These are phyloP conservation scores for Trichomycterus rosablanca DNA, from an alignment of 2,113 vertebrate genomes.

Conservation along the genomic window DNA sequence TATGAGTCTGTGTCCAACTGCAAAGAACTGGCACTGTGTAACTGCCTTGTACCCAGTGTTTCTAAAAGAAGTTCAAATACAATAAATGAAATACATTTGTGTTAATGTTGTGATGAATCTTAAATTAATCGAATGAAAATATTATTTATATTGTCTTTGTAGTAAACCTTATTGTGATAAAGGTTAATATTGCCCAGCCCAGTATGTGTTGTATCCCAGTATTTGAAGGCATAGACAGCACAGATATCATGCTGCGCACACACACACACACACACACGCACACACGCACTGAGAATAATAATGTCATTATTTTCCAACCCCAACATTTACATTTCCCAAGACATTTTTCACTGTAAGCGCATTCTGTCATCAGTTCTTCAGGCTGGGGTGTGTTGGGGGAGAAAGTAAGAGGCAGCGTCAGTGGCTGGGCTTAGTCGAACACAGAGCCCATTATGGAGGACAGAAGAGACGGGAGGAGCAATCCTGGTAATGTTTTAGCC, in stretches of 20 bases:
- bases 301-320: slow-evolving; percentile 46
- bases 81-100: too few species aligned
- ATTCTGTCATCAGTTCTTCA: slow-evolving; percentile 62
- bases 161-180: too few species aligned
- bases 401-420: slow-evolving; percentile 18
- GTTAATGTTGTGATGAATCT: too few species aligned
- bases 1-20: too few species aligned
- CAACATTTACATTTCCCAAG: slow-evolving; percentile 63
- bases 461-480: slow-evolving; percentile 50
- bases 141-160: too few species aligned
- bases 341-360: slow-evolving; percentile 64
- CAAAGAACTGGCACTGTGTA: too few species aligned
- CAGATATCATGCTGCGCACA: slow-evolving; percentile 5
- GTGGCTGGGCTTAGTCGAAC: slow-evolving; percentile 44
- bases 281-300: slow-evolving; percentile 21
- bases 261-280: slow-evolving; percentile 24
- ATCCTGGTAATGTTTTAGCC: slow-evolving; percentile 60
- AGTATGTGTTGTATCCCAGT: slow-evolving; percentile 1
- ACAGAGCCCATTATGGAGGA: slow-evolving; percentile 58
- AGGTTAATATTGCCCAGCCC: background rate
- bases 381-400: slow-evolving; percentile 13
- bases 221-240: slow-evolving; percentile 16
- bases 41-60: too few species aligned
- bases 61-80: too few species aligned
- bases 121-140: too few species aligned